Percentiles rank a stretch among this genome's conserved stretches.
Evolutionary conservation across 30 jellyfish, hydroid and myxozoan species (phyloP).

Genomic region (Calvadosia cruxmelitensis): DNA sequence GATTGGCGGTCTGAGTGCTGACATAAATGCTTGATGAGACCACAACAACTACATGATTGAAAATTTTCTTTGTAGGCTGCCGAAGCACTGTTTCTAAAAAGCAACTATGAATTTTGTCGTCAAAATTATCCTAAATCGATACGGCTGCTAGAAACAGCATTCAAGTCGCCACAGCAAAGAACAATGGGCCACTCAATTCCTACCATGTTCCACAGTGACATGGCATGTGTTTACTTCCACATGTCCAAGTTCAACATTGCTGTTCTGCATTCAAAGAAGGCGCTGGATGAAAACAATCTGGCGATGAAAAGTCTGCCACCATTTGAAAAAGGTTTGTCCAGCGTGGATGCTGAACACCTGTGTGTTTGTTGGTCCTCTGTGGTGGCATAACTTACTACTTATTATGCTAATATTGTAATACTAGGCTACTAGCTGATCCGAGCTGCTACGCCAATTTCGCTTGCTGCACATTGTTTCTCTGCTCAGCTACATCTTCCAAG

Average conservation of each 20-base stretch:
- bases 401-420: too few relatives aligned
- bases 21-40: too few relatives aligned
- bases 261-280: slow-evolving; percentile 53
- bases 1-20: too few relatives aligned
- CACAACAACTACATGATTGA: too few relatives aligned
- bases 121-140: slow-evolving; percentile 80
- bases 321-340: slow-evolving; percentile 82
- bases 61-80: slow-evolving; percentile 37
- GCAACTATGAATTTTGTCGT: slow-evolving; percentile 63
- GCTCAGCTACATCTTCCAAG: too few relatives aligned
- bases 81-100: slow-evolving; percentile 74
- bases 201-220: slow-evolving; percentile 62
- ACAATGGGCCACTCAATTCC: slow-evolving; percentile 56
- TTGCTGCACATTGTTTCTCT: too few relatives aligned
- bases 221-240: slow-evolving; percentile 64
- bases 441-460: too few relatives aligned
- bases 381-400: too few relatives aligned
- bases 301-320: slow-evolving; percentile 83
- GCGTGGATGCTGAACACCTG: too few relatives aligned
- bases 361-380: too few relatives aligned
- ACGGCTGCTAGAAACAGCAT: slow-evolving; percentile 65
- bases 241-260: slow-evolving; percentile 67
- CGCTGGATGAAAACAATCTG: slow-evolving; percentile 61
- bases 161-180: slow-evolving; percentile 22
- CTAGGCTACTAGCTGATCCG: too few relatives aligned